Base-by-base conservation (phyloP, 2,797 vertebrate genomes). In the Malacoraja senta region DNA sequence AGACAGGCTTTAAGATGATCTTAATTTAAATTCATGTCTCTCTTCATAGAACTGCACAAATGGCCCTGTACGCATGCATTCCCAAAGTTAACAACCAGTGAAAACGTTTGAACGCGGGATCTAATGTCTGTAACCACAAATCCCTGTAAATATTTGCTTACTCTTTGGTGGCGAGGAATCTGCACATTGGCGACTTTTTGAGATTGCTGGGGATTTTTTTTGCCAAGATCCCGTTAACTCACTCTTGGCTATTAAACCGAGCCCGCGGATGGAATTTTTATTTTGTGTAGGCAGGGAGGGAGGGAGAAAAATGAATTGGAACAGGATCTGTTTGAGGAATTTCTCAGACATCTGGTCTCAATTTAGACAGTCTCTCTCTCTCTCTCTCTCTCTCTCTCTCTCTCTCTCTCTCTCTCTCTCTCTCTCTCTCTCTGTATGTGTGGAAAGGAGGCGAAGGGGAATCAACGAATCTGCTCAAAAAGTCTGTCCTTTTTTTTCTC, bases 311-410 rank as follows among this genome's bases (percentile, higher is more conserved):
- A 10, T 9, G 24, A 38, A 91, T 26, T 72, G 19, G 21, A 92
- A 74, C 24, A 29, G 90, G 38, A n/a, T 92, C 24, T 58, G 71
- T 38, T 74, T 92, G 68, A 71, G 68, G 38, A 76, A 74, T 76
- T 44, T 10, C 21, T 32, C 10, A 76, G 26, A 74, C 90, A 92
- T 92, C 90, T 92, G 90, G 90, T 92, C 71, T 38, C 76, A 26
- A 92, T 92, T 92, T 92, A 76, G 1, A 76, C 24, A 58, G 3
- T 80, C 78, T 6, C 44, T 53, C 44, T 53, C 44, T 88, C 61
- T 35, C 26, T 86, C 58, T 32, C 83, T 84, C 81, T 61, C 81
- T 84, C 38, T 61, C 53, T 61, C 38, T 38, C 38, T 38, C 38
- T 38, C 38, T 88, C 58, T 32, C 24, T 86, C 58, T n/a, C 83